These are phyloP conservation scores for Acanthopagrus latus DNA, from an alignment of 2,797 vertebrate genomes.

Conservation along the genomic window DNA sequence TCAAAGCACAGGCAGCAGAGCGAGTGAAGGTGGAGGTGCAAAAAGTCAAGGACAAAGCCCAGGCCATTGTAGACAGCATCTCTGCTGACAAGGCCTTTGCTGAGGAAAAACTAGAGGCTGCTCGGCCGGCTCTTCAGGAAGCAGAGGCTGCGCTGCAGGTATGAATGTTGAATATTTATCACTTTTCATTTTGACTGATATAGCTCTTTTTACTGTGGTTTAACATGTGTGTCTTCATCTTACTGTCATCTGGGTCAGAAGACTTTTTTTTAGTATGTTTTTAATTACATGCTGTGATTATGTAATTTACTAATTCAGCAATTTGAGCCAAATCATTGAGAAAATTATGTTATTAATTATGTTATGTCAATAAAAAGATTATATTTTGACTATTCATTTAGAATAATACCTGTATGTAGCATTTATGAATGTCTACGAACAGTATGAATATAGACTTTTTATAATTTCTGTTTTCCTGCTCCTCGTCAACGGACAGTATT, in stretches of 20 bases:
- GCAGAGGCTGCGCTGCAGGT: conserved; percentile 95
- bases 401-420: too few relatives aligned
- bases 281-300: too few relatives aligned
- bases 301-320: too few relatives aligned
- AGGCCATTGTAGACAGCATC: conserved; percentile 94
- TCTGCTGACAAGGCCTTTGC: conserved; percentile 94
- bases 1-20: conserved; percentile 96
- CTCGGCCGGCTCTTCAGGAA: conserved; percentile 92
- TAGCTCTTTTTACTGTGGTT: background rate
- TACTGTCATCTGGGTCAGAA: background rate
- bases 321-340: too few relatives aligned
- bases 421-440: background rate
- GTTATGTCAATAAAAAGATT: too few relatives aligned
- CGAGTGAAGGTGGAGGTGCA: conserved; percentile 95
- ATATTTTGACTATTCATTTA: background rate
- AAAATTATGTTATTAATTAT: too few relatives aligned
- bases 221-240: background rate
- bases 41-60: conserved; percentile 98
- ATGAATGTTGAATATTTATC: background rate
- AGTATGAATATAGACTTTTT: background rate
- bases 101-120: conserved; percentile 92
- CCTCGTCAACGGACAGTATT: background rate
- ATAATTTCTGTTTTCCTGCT: background rate
- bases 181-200: background rate
- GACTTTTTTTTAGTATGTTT: too few relatives aligned